phyloP scores from a whole-genome alignment of 2,113 vertebrate species.

The Corythaeola cristata region DNA sequence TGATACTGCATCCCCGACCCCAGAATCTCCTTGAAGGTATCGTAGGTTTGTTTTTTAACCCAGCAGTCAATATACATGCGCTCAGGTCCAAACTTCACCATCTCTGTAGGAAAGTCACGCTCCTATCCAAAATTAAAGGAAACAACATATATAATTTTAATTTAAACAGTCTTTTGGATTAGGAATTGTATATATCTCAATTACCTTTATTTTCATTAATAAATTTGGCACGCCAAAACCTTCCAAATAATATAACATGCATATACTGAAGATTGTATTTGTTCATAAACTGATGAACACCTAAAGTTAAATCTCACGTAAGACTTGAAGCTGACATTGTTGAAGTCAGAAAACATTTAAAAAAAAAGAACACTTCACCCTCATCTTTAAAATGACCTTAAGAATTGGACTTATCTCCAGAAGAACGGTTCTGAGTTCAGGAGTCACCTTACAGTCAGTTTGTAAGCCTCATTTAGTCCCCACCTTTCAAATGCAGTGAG shows the following conservation, averaged over 20 bases:
- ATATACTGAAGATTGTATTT: neutral
- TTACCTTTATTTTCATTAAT: neutral
- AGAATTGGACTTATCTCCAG: neutral
- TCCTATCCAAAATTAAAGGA: constrained; percentile 75
- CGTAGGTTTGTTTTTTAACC: constrained; percentile 93
- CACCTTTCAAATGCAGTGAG: neutral
- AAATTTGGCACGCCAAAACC: neutral
- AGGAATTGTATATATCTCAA: neutral
- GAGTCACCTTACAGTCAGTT: neutral
- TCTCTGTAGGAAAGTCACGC: constrained; percentile 90
- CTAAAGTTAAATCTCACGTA: neutral
- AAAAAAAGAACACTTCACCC: neutral
- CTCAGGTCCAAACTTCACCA: constrained; percentile 93
- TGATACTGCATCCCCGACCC: constrained; percentile 98
- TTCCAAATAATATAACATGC: neutral
- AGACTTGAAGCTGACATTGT: neutral
- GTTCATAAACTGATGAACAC: neutral
- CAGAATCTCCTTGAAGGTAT: constrained; percentile 91
- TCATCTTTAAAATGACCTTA: neutral
- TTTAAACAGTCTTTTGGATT: neutral
- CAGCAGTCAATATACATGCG: constrained; percentile 97
- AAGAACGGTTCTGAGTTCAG: neutral
- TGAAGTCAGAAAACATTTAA: neutral
- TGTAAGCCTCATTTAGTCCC: neutral
- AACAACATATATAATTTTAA: neutral